phyloP scores from a whole-genome alignment of 2,888 invertebrate genomes.

The Apamea anceps region DNA sequence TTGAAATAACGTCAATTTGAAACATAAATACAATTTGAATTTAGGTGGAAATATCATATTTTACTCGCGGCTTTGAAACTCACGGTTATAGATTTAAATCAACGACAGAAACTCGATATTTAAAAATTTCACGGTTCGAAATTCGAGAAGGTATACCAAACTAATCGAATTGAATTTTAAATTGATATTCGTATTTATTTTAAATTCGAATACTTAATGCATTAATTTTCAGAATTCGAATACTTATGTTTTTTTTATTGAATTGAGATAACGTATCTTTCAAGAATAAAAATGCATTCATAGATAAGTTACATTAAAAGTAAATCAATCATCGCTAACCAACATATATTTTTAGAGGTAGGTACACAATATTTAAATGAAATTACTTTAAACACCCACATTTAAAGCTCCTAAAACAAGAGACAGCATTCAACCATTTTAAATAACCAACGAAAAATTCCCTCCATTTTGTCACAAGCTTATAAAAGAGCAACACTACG shows the following conservation, averaged over 20 bases:
- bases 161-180: background rate
- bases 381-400: background rate
- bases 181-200: slow-evolving; percentile 3
- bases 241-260: background rate
- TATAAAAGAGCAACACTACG: slow-evolving; percentile 55
- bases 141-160: background rate
- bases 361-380: background rate
- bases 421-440: background rate
- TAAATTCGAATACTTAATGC: background rate
- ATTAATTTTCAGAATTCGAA: slow-evolving; percentile 1
- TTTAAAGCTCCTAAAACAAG: slow-evolving; percentile 3
- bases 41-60: background rate
- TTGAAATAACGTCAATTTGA: no score
- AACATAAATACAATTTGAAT: no score
- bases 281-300: background rate
- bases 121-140: background rate
- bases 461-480: slow-evolving; percentile 34
- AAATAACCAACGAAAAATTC: slow-evolving; percentile 34
- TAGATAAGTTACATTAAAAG: background rate
- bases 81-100: background rate
- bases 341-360: no score
- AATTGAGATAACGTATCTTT: background rate
- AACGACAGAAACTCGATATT: background rate
- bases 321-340: background rate
- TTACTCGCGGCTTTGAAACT: background rate